phyloP scores from a whole-genome alignment of 2,888 invertebrate species.

The Acronicta psi region DNA sequence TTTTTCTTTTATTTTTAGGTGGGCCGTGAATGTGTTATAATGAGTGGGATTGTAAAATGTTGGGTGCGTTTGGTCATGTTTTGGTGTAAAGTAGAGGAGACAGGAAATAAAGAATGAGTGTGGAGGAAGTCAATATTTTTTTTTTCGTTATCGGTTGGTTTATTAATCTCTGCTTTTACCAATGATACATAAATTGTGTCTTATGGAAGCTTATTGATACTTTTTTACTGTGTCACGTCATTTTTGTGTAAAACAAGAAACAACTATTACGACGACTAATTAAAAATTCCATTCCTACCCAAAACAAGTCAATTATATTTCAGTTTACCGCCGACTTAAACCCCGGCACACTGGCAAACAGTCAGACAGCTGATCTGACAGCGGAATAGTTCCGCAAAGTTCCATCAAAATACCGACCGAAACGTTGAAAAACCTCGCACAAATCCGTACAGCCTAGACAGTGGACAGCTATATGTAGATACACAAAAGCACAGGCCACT shows the following conservation, averaged over 20 bases:
- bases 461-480: neutral
- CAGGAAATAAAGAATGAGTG: slow-evolving; percentile 6
- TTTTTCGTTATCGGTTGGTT: neutral
- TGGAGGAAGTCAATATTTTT: slow-evolving; percentile 1
- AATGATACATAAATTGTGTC: neutral
- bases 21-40: slow-evolving; percentile 41
- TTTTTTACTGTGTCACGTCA: no score
- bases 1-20: slow-evolving; percentile 29
- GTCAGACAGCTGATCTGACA: slow-evolving; percentile 37
- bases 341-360: slow-evolving; percentile 10
- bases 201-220: no score
- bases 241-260: no score
- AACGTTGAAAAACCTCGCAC: slow-evolving; percentile 14
- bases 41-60: slow-evolving; percentile 40
- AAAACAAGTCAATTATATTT: slow-evolving; percentile 43
- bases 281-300: neutral
- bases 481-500: slow-evolving; percentile 53
- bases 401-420: slow-evolving; percentile 19
- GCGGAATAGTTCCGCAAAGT: slow-evolving; percentile 26
- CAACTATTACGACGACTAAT: no score
- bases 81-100: slow-evolving; percentile 7
- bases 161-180: neutral
- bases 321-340: slow-evolving; percentile 29
- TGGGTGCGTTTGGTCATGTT: slow-evolving; percentile 33
- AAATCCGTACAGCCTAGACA: slow-evolving; percentile 3